Conservation (phyloP, 2,888 invertebrate species). For the Melieria crassipennis region DNA sequence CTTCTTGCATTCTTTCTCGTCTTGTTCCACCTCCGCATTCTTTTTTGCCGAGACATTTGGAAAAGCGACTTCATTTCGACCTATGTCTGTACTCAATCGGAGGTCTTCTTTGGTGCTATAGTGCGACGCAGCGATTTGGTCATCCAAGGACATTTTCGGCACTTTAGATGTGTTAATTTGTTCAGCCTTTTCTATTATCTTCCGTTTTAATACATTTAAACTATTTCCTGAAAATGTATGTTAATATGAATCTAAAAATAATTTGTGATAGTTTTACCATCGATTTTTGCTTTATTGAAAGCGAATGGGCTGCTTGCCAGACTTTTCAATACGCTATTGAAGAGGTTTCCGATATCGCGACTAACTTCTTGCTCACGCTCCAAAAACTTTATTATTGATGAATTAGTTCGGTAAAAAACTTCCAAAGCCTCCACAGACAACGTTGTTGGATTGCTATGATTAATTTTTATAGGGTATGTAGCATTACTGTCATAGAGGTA, state of each 20-base stretch:
- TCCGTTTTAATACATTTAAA: slow-evolving; percentile 35
- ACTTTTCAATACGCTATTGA: slow-evolving; percentile 66
- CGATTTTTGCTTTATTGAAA: slow-evolving; percentile 66
- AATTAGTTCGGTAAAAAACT: slow-evolving; percentile 84
- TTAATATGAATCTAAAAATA: background rate
- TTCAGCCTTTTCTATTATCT: slow-evolving; percentile 24
- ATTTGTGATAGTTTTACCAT: slow-evolving; percentile 46
- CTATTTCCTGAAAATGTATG: slow-evolving; percentile 28
- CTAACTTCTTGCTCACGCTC: slow-evolving; percentile 76
- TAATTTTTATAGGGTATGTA: slow-evolving; percentile 86
- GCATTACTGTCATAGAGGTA: slow-evolving; percentile 83
- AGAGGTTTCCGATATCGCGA: slow-evolving; percentile 72
- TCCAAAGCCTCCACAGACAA: slow-evolving; percentile 90
- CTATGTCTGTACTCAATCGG: background rate
- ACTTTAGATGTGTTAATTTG: slow-evolving; percentile 13
- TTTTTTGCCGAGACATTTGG: background rate
- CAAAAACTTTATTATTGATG: slow-evolving; percentile 87
- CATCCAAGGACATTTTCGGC: slow-evolving; percentile 18
- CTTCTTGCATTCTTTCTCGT: background rate
- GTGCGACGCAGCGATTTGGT: background rate
- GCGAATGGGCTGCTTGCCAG: slow-evolving; percentile 68
- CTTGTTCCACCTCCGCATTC: background rate
- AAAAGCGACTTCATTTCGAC: no score
- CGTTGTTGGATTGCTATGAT: slow-evolving; percentile 83
- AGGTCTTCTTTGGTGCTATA: background rate